These are phyloP conservation scores for Lepus townsendii DNA, from an alignment of 2,797 vertebrate genomes.

Conservation along the genomic window DNA sequence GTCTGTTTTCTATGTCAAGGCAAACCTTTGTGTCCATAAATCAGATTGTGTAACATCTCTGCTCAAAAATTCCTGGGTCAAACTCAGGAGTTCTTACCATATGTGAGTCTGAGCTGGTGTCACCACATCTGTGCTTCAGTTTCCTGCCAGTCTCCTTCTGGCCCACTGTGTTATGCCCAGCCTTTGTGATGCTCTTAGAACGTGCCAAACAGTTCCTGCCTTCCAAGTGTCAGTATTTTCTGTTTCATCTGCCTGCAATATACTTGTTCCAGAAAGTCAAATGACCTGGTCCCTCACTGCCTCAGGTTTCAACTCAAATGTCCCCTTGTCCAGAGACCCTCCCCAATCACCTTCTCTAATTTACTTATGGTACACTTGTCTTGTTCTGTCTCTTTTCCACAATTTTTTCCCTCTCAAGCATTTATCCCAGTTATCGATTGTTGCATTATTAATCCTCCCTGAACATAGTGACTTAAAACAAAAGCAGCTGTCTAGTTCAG, in stretches of 20 bases:
- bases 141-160: not conserved
- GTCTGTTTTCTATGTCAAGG: conserved; percentile 13
- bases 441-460: not conserved
- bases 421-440: conserved; percentile 2
- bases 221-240: not conserved
- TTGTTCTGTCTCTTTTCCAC: not conserved
- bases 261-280: not conserved
- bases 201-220: conserved; percentile 2
- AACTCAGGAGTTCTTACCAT: not conserved
- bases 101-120: not conserved
- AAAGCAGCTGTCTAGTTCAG: not conserved
- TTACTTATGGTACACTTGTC: not conserved
- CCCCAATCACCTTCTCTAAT: not conserved
- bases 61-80: not conserved
- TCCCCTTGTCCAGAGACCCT: not conserved
- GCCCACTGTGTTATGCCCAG: not conserved
- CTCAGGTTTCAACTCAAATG: conserved; percentile 26
- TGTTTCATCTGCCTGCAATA: conserved; percentile 17
- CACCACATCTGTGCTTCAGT: not conserved
- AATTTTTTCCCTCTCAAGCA: conserved; percentile 5
- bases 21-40: not conserved
- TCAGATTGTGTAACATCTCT: not conserved
- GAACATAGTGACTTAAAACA: not conserved
- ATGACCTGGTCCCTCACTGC: not conserved
- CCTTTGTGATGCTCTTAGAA: not conserved